Percentiles rank a stretch among this genome's conserved stretches.
These are phyloP conservation scores for Oryctolagus cuniculus DNA, from an alignment of 2,113 vertebrate genomes.

Conservation along the genomic window DNA sequence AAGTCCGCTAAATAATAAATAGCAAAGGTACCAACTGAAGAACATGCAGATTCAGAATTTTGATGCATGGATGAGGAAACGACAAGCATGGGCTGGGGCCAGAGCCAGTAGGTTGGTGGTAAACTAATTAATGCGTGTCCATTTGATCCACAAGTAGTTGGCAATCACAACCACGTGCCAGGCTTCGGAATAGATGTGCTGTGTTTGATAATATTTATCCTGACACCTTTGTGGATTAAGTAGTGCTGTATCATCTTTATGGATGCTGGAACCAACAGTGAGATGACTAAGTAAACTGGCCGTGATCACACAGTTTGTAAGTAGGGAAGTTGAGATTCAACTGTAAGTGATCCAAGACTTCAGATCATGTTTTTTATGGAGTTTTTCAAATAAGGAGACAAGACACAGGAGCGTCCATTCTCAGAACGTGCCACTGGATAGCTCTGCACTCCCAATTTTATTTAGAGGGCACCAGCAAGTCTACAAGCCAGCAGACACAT, in stretches of 20 bases:
- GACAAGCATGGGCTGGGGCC: neutral
- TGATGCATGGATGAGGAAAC: neutral
- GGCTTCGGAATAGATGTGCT: neutral
- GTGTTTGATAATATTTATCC: neutral
- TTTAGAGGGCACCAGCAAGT: no score
- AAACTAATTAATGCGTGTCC: neutral
- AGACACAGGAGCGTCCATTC: no score
- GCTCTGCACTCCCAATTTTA: no score
- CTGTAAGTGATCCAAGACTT: neutral
- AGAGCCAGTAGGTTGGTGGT: neutral
- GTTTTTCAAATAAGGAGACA: no score
- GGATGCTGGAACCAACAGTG: neutral
- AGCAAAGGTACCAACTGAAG: neutral
- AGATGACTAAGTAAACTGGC: neutral
- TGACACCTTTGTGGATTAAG: neutral
- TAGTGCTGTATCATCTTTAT: neutral
- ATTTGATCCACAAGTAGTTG: neutral
- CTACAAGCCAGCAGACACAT: no score
- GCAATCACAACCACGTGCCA: neutral
- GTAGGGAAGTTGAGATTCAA: neutral
- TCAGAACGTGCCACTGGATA: no score
- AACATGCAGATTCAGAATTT: neutral
- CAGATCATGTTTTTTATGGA: no score
- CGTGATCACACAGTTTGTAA: neutral
- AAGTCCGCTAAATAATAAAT: neutral